Evolutionary conservation across 2,113 vertebrate species (phyloP).

Genomic region (Lagopus muta): DNA sequence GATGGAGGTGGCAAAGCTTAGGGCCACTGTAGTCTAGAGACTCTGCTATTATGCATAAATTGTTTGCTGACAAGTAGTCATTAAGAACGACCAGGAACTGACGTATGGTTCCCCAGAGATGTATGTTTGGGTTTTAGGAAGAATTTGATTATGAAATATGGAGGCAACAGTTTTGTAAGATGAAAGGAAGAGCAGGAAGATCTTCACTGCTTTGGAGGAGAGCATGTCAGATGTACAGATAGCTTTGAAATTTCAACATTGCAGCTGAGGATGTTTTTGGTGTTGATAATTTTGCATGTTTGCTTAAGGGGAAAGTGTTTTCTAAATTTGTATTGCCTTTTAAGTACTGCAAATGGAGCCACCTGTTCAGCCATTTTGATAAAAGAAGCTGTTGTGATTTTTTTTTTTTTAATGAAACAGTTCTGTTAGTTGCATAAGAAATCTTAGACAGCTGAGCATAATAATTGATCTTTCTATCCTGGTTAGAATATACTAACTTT

Average conservation of each 20-base stretch:
- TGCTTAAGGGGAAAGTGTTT: not conserved
- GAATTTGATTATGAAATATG: constrained; percentile 27
- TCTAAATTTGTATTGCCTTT: not conserved
- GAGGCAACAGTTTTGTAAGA: constrained; percentile 12
- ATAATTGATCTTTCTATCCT: not conserved
- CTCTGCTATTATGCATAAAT: not conserved
- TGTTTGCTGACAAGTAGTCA: constrained; percentile 28
- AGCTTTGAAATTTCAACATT: not conserved
- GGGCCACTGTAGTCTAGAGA: not conserved
- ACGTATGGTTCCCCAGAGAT: constrained; percentile 28
- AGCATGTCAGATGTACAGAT: not conserved
- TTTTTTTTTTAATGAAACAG: not conserved
- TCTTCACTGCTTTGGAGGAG: constrained; percentile 11
- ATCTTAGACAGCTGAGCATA: not conserved
- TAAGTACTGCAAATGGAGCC: not conserved
- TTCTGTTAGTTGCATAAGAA: not conserved
- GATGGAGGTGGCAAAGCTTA: not conserved
- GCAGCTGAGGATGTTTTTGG: not conserved
- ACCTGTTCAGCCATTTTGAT: constrained; percentile 14
- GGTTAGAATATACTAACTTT: not conserved
- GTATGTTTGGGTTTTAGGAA: constrained; percentile 4
- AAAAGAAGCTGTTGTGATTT: not conserved
- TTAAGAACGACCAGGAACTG: constrained; percentile 7
- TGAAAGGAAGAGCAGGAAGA: not conserved
- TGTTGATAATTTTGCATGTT: not conserved